Conservation (phyloP, 2,113 vertebrate species). For the Ranitomeya imitator region DNA sequence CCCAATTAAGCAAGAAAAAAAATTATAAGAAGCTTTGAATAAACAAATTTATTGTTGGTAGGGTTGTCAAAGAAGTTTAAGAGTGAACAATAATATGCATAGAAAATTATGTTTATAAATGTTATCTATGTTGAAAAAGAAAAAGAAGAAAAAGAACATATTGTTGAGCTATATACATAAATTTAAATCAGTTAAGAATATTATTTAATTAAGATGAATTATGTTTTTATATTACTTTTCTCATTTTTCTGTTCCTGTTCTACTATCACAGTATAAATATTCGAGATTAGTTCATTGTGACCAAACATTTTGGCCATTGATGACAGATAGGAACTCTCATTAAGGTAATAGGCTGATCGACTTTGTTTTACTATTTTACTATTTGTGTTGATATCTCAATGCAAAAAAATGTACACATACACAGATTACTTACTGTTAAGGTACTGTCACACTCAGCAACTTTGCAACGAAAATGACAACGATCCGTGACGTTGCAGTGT, state of each 20-base stretch:
- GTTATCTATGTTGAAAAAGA: background rate
- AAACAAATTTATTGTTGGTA: background rate
- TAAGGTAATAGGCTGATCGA: background rate
- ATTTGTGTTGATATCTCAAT: background rate
- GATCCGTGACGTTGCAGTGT: too few species aligned
- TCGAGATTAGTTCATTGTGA: too few species aligned
- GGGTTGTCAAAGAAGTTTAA: background rate
- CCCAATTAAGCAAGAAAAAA: conserved; percentile 23
- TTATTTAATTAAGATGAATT: too few species aligned
- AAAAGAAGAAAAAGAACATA: too few species aligned
- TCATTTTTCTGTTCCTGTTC: too few species aligned
- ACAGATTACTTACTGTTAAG: background rate
- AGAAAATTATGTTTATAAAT: background rate
- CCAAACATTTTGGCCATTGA: background rate
- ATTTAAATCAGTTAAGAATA: too few species aligned
- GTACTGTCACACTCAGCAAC: too few species aligned
- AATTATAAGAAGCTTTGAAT: background rate
- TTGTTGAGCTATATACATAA: too few species aligned
- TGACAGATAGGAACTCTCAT: background rate
- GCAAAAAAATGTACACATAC: background rate
- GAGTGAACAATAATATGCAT: background rate
- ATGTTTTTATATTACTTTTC: too few species aligned
- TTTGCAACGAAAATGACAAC: too few species aligned
- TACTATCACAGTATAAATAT: too few species aligned
- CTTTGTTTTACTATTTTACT: background rate